These are phyloP conservation scores for Condylura cristata DNA, from an alignment of 2,113 vertebrate species.

Conservation along the genomic window DNA sequence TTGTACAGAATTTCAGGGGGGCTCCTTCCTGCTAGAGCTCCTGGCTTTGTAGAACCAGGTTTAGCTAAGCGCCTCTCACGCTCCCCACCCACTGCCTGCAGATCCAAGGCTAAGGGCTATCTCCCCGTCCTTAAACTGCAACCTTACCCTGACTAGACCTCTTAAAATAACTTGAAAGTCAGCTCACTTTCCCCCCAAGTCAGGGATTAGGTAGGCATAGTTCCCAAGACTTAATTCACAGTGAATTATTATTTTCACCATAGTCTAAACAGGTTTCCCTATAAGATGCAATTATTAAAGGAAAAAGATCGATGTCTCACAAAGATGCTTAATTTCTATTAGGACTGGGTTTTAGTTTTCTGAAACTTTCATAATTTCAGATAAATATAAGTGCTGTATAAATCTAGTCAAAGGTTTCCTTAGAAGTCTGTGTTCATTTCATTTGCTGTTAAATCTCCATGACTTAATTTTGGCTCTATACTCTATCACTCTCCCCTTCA, in stretches of 20 bases:
- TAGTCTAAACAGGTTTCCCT: not conserved
- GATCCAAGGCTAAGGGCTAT: not conserved
- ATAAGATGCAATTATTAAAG: not conserved
- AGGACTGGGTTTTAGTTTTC: conserved; percentile 40
- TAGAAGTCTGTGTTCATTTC: not conserved
- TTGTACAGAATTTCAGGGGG: not conserved
- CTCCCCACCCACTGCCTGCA: accelerated
- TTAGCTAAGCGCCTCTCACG: not conserved
- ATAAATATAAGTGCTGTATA: conserved; percentile 46
- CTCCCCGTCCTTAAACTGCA: not conserved
- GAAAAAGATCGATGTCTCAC: conserved; percentile 17
- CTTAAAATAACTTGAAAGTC: not conserved
- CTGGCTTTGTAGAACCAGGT: not conserved
- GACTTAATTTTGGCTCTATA: not conserved
- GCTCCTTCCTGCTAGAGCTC: not conserved
- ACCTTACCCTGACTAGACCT: not conserved
- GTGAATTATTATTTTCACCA: not conserved
- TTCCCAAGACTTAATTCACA: not conserved
- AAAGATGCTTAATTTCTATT: conserved; percentile 58
- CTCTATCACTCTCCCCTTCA: not conserved
- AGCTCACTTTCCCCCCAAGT: not conserved
- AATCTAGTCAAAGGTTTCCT: conserved; percentile 40
- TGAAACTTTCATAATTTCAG: conserved; percentile 42
- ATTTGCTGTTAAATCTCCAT: not conserved
- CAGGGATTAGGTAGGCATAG: not conserved